Conservation (phyloP, 1,140 invertebrate genomes). For the Eufriesea mexicana region DNA sequence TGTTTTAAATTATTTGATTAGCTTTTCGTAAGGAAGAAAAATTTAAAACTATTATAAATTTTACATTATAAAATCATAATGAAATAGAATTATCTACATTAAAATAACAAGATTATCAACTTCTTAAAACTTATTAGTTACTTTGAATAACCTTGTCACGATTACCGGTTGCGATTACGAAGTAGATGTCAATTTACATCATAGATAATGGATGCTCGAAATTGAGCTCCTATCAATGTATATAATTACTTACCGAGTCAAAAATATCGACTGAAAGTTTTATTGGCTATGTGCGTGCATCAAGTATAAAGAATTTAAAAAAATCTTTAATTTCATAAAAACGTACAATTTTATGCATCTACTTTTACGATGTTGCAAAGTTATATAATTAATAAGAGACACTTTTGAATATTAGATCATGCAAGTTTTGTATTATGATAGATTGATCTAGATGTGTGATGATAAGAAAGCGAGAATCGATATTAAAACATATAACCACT, state of each 20-base stretch:
- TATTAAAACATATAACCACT: no score
- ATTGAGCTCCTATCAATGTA: background rate
- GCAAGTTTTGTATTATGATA: background rate
- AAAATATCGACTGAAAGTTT: background rate
- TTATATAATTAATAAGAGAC: background rate
- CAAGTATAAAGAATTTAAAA: background rate
- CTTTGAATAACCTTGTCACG: background rate
- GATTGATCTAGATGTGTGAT: background rate
- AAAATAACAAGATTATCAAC: background rate
- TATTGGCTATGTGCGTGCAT: background rate
- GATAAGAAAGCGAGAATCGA: no score
- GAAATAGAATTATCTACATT: background rate
- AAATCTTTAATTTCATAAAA: background rate
- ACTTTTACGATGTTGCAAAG: background rate
- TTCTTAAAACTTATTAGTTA: background rate
- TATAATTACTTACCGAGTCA: background rate
- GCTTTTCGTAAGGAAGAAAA: background rate
- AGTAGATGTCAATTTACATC: background rate
- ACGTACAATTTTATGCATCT: background rate
- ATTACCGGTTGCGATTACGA: background rate
- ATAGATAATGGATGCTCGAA: background rate
- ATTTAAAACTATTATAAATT: background rate
- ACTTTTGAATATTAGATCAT: background rate
- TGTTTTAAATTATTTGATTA: background rate
- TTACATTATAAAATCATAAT: no score